phyloP scores from a whole-genome alignment of 2,797 vertebrate genomes.

The Odontamblyopus rebecca region DNA sequence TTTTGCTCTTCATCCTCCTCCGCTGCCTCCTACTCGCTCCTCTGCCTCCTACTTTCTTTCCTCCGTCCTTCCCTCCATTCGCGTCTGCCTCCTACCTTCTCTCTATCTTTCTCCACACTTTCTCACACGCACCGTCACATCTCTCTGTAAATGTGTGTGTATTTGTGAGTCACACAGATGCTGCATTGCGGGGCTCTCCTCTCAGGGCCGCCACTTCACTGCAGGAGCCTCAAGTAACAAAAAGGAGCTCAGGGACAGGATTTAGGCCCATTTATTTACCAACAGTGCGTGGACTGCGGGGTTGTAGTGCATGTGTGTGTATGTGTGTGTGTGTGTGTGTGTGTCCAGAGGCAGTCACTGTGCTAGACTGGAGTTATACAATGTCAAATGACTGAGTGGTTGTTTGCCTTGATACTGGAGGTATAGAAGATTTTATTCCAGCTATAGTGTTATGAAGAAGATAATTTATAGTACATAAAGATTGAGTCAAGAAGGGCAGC shows the following conservation, averaged over 20 bases:
- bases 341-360: not conserved
- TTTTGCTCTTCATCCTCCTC: constrained; percentile 24
- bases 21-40: constrained; percentile 58
- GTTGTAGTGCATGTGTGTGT: constrained; percentile 12
- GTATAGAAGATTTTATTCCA: not conserved
- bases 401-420: constrained; percentile 8
- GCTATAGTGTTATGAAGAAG: not conserved
- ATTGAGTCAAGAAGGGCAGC: not conserved
- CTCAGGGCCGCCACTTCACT: constrained; percentile 61
- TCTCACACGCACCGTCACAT: constrained; percentile 49
- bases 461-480: not conserved
- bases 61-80: constrained; percentile 42
- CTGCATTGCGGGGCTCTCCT: constrained; percentile 80
- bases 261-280: constrained; percentile 11
- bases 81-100: constrained; percentile 58
- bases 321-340: constrained; percentile 1
- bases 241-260: constrained; percentile 32
- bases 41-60: constrained; percentile 39
- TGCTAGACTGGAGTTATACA: not conserved
- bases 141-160: constrained; percentile 22
- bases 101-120: constrained; percentile 53
- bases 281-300: not conserved
- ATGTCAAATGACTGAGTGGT: not conserved
- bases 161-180: constrained; percentile 72
- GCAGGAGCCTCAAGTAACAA: constrained; percentile 51